Percentiles rank a stretch among this genome's conserved stretches.
Conservation (phyloP, 2,797 vertebrate species). For the Gallinago nigripennis region DNA sequence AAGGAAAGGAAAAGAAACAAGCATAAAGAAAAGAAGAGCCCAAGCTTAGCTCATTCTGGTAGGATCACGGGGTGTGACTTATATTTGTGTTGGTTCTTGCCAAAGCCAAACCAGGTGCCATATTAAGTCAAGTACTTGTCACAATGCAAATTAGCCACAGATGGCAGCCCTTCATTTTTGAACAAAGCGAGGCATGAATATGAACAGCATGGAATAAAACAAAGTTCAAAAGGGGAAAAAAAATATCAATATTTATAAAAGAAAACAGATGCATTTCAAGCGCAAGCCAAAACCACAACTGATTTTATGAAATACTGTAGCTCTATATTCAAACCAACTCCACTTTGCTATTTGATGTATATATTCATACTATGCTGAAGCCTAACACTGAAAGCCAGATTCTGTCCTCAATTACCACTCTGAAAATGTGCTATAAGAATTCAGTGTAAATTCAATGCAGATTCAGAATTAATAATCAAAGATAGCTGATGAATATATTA, state of each 20-base stretch:
- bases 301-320: conserved; percentile 40
- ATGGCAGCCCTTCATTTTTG: conserved; percentile 33
- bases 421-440: neutral
- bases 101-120: conserved; percentile 59
- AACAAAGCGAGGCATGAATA: neutral
- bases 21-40: neutral
- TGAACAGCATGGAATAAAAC: neutral
- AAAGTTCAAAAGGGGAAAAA: conserved; percentile 28
- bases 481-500: neutral
- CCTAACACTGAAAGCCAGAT: neutral
- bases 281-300: conserved; percentile 14
- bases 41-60: conserved; percentile 13
- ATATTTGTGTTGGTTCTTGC: neutral
- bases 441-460: neutral
- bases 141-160: conserved; percentile 4
- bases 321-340: neutral
- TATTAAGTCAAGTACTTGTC: conserved; percentile 31
- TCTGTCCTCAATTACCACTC: neutral
- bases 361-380: neutral
- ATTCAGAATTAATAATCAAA: neutral
- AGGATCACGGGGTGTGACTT: neutral
- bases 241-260: conserved; percentile 40
- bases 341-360: neutral
- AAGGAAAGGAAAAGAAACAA: conserved; percentile 4
- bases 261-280: conserved; percentile 48